phyloP scores from a whole-genome alignment of 2,113 vertebrate species.

The Mustelus asterias region DNA sequence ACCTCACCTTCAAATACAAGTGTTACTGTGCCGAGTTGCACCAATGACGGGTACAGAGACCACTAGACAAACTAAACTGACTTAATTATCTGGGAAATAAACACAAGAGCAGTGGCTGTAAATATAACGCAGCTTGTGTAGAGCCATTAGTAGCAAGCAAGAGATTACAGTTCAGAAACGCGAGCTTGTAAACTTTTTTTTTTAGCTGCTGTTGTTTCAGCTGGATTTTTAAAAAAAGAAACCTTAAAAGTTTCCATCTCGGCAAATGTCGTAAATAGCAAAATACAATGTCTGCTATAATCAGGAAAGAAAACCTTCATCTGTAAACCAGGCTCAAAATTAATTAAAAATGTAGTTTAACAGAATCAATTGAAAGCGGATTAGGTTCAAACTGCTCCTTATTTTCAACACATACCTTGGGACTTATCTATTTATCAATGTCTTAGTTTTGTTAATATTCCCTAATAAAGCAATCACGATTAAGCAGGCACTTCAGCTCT shows the following conservation, averaged over 20 bases:
- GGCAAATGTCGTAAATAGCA: not conserved
- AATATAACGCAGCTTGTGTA: not conserved
- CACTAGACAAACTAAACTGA: not conserved
- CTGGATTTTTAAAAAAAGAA: not conserved
- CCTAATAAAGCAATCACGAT: not conserved
- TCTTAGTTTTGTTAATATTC: conserved; percentile 7
- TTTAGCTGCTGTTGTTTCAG: not conserved
- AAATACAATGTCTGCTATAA: not conserved
- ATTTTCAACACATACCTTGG: not conserved
- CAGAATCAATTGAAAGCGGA: not conserved
- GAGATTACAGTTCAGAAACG: not conserved
- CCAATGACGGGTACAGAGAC: not conserved
- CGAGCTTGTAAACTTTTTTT: not conserved
- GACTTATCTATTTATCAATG: not conserved
- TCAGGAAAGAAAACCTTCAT: not conserved
- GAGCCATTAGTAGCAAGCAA: not conserved
- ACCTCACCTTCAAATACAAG: not conserved
- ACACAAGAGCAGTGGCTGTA: not conserved
- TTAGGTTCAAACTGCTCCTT: not conserved
- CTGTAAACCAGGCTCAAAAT: not conserved
- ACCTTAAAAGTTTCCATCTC: not conserved
- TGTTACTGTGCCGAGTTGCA: not conserved
- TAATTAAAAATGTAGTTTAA: not conserved
- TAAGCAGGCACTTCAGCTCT: conserved; percentile 9
- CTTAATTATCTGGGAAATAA: not conserved